Conservation (phyloP, 2,797 vertebrate species). For the Chelonia mydas region DNA sequence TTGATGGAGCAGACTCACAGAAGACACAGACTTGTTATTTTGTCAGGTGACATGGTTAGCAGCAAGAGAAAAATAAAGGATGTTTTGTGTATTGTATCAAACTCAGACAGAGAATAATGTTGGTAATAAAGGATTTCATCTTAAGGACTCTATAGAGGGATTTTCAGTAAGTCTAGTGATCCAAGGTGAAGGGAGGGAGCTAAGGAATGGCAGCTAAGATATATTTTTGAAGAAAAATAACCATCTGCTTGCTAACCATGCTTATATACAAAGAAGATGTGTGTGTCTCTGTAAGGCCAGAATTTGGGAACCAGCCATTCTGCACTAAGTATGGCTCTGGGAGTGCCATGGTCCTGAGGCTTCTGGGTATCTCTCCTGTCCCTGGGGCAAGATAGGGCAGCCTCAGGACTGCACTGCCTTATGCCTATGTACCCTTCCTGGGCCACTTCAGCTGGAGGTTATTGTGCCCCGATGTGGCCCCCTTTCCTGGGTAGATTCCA, state of each 20-base stretch:
- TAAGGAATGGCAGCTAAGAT: slow-evolving; percentile 8
- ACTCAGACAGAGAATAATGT: slow-evolving; percentile 39
- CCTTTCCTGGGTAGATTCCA: not conserved
- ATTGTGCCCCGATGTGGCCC: not conserved
- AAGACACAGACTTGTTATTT: not conserved
- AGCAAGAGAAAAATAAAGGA: slow-evolving; percentile 36
- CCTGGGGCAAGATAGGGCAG: not conserved
- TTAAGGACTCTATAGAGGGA: slow-evolving; percentile 12
- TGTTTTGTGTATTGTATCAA: not conserved
- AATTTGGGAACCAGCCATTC: not conserved
- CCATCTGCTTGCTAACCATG: not conserved
- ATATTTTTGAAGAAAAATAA: not conserved
- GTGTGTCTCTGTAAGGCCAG: not conserved
- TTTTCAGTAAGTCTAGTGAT: slow-evolving; percentile 7
- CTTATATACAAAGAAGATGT: not conserved
- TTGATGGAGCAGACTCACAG: not conserved
- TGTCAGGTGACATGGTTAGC: slow-evolving; percentile 1
- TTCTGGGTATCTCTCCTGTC: not conserved
- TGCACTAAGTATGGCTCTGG: not conserved
- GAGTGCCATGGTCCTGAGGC: not conserved
- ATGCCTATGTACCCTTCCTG: not conserved
- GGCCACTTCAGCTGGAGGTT: not conserved
- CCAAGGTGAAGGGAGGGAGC: not conserved
- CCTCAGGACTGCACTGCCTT: not conserved
- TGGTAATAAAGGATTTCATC: slow-evolving; percentile 41